Evolutionary conservation across 2,888 invertebrate genomes (phyloP), one percentile per base, ranked within the genome.

Genomic region (Camponotus fellah): DNA sequence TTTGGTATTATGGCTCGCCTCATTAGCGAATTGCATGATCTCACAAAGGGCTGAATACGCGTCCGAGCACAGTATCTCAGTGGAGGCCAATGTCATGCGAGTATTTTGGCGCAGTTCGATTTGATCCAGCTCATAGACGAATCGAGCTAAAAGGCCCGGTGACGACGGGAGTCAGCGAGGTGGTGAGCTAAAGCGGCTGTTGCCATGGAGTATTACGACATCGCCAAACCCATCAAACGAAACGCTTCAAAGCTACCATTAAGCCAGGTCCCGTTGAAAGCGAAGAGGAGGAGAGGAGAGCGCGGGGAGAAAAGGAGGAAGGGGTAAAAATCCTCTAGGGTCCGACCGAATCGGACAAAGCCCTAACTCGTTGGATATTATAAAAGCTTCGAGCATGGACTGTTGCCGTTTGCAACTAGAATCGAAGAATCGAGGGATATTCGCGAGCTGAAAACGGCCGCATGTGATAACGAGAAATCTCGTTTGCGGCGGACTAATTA

Each of bases 21-120:
- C 93, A 93, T 93, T 93, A 93, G 91, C 89, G 90, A 90, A 89
- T 88, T 90, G 90, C 86, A 85, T 90, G 92, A 92, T 91, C 91
- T 90, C 4, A 91, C 92, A 93, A 92, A 93, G 92, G 91, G 85
- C 74, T 37, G 74, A 60, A 79, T 62, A 26, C 49, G 53, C 46
- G 21, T 68, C 68, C 60, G 21, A 60, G 34, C 43, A 21, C 34
- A 14, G n/a, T 68, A 17, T 34, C 17, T 17, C 46, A 60, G 40
- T 62, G 62, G 12, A 74, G 69, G 76, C 46, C 37, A 65, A 40
- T 79, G 81, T 84, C 79, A 76, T 83, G 40, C 60, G 58, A 43
- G 69, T 87, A 88, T 88, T 91, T 86, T 81, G 81, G 77, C 83
- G 75, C 81, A 46, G 58, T 34, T 69, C 46, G 34, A 71, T 71